A percentile compares a stretch with the other conserved stretches of the same genome.
Conservation (phyloP, 1,140 invertebrate species). For the Chironomus tepperi region DNA sequence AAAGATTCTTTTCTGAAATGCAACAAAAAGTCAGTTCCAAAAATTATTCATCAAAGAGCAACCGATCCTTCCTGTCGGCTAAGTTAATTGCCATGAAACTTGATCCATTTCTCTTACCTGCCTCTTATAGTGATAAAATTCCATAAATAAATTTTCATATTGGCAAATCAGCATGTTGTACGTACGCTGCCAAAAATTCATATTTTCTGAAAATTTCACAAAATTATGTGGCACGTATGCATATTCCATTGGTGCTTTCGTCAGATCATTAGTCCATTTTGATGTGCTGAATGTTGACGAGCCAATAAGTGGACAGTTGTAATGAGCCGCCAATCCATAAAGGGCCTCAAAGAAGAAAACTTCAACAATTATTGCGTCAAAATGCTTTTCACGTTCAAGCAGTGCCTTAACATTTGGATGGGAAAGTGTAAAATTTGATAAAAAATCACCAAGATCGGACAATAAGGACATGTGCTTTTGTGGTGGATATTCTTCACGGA, state of each 20-base stretch:
- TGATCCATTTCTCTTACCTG: background rate
- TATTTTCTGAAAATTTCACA: background rate
- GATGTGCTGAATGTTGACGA: conserved; percentile 35
- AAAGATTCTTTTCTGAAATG: background rate
- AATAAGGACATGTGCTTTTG: background rate
- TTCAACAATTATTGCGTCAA: conserved; percentile 36
- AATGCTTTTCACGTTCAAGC: conserved; percentile 25
- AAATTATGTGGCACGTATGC: conserved; percentile 11
- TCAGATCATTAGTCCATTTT: conserved; percentile 28
- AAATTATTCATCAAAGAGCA: background rate
- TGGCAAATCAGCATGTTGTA: background rate
- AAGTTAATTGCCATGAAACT: no score
- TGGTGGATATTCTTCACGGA: background rate
- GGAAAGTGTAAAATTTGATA: background rate
- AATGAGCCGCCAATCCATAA: conserved; percentile 32
- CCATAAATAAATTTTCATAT: background rate
- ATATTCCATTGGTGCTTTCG: background rate
- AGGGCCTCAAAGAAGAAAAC: conserved; percentile 35
- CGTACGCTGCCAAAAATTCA: background rate
- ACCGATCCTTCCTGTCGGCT: no score
- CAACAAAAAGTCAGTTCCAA: no score
- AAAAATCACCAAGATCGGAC: background rate
- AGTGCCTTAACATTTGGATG: background rate
- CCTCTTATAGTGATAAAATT: background rate
- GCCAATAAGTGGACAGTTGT: conserved; percentile 34